These are phyloP conservation scores for Nowickia ferox DNA, from an alignment of 2,888 invertebrate genomes.

Conservation along the genomic window DNA sequence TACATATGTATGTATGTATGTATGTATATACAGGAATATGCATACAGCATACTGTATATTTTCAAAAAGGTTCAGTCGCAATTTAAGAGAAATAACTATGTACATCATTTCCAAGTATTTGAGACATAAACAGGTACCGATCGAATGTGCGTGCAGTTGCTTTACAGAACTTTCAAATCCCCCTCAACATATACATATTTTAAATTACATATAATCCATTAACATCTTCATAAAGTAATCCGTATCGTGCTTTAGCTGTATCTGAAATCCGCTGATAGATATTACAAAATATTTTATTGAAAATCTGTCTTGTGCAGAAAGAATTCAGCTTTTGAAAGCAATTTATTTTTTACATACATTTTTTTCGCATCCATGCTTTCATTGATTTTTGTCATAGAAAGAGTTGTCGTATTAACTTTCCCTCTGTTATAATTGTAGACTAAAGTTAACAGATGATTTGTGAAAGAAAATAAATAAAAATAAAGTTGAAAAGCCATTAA, in stretches of 20 bases:
- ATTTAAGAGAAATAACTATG: neutral
- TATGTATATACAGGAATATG: no score
- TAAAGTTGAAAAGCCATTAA: conserved; percentile 51
- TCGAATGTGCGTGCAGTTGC: neutral
- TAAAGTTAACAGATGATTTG: conserved; percentile 36
- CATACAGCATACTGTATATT: neutral
- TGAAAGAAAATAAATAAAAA: conserved; percentile 27
- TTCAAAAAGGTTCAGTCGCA: neutral
- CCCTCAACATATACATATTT: neutral
- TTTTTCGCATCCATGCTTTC: neutral
- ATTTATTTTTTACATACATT: neutral
- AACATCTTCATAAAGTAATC: no score
- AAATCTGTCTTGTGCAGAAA: no score
- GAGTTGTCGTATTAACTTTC: conserved; percentile 40
- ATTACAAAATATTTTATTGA: no score
- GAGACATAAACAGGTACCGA: neutral
- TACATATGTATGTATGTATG: no score
- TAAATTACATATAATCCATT: neutral
- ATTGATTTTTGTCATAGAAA: conserved; percentile 2
- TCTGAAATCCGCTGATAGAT: no score
- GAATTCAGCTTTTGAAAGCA: no score
- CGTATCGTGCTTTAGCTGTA: no score
- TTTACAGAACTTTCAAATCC: neutral
- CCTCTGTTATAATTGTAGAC: conserved; percentile 27
- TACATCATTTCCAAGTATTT: neutral